Evolutionary conservation across 2,888 invertebrate genomes (phyloP).

Genomic region (Mallateleia sp.): DNA sequence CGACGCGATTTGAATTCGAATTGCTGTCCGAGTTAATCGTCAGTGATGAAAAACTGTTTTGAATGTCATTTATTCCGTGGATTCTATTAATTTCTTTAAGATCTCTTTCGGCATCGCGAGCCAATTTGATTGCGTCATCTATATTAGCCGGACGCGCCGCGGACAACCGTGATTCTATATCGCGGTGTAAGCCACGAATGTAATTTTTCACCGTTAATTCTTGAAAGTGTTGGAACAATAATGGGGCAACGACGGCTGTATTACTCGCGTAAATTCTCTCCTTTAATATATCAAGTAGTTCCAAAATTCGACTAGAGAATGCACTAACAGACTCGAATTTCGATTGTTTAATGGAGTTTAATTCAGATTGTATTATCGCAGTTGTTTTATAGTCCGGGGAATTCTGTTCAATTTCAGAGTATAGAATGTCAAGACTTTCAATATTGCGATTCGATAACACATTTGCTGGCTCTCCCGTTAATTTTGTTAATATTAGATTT

Average conservation of each 20-base stretch:
- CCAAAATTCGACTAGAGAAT: background rate
- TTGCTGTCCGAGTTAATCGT: too few relatives aligned
- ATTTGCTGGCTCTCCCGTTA: too few relatives aligned
- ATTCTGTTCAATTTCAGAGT: too few relatives aligned
- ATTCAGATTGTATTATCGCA: background rate
- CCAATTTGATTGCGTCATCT: background rate
- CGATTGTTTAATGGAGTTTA: background rate
- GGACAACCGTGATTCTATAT: conserved; percentile 14
- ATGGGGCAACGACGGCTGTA: background rate
- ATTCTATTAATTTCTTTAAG: background rate
- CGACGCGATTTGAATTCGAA: too few relatives aligned
- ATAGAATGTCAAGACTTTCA: too few relatives aligned
- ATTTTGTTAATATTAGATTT: too few relatives aligned
- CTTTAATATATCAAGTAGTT: background rate
- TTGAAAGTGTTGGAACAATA: background rate
- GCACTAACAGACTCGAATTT: background rate
- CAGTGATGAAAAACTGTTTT: too few relatives aligned
- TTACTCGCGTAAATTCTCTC: conserved; percentile 9
- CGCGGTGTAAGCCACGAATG: conserved; percentile 27
- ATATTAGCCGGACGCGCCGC: background rate
- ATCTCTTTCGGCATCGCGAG: background rate
- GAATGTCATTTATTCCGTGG: background rate
- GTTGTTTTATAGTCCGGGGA: background rate
- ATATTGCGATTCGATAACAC: too few relatives aligned
- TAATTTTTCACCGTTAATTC: background rate